Evolutionary conservation across 2,888 invertebrate genomes (phyloP).

Genomic region (Ecliptopera silaceata): DNA sequence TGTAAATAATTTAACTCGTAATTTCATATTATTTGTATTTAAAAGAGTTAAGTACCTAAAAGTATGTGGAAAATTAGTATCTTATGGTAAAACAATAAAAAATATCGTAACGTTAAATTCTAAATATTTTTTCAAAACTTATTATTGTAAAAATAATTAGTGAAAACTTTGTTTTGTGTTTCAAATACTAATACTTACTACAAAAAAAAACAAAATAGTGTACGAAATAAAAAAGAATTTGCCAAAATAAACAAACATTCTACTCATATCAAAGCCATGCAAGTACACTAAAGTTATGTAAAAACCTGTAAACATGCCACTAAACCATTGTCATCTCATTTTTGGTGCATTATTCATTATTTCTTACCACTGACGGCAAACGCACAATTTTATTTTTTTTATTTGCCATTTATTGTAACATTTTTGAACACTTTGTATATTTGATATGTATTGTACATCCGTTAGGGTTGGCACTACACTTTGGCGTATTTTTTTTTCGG

Average conservation of each 20-base stretch:
- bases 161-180: neutral
- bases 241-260: slow-evolving; percentile 8
- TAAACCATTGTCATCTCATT: slow-evolving; percentile 56
- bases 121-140: too few relatives aligned
- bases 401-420: slow-evolving; percentile 59
- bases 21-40: too few relatives aligned
- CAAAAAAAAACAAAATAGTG: neutral
- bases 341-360: slow-evolving; percentile 58
- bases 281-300: slow-evolving; percentile 61
- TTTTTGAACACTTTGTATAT: slow-evolving; percentile 10
- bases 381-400: slow-evolving; percentile 78
- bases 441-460: neutral
- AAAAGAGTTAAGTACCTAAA: too few relatives aligned
- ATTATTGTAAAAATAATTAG: too few relatives aligned
- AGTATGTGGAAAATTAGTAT: too few relatives aligned
- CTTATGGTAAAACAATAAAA: too few relatives aligned
- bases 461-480: slow-evolving; percentile 31
- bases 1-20: too few relatives aligned
- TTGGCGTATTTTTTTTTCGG: slow-evolving; percentile 47
- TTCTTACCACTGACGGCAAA: slow-evolving; percentile 80
- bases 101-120: too few relatives aligned
- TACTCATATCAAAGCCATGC: slow-evolving; percentile 46
- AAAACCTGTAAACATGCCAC: slow-evolving; percentile 78
- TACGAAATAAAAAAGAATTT: neutral
- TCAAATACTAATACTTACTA: neutral